These are phyloP conservation scores for Thermophis baileyi DNA, from an alignment of 2,113 vertebrate species.

Conservation along the genomic window DNA sequence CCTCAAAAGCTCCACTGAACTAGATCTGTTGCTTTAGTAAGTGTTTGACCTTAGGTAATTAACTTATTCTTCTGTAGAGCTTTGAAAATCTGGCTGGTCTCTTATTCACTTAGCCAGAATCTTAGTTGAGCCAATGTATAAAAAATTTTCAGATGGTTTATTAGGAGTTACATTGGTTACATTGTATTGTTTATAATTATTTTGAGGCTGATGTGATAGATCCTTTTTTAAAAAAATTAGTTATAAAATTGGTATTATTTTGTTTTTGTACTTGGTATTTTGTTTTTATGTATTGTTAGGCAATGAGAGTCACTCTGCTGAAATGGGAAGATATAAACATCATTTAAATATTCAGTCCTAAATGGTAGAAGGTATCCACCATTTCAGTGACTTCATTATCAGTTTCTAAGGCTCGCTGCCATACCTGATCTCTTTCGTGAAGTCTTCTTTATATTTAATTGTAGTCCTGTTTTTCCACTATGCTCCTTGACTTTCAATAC, in stretches of 20 bases:
- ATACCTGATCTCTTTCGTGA: neutral
- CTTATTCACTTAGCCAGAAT: neutral
- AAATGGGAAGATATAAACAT: neutral
- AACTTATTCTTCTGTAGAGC: neutral
- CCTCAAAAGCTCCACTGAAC: neutral
- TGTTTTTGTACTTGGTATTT: neutral
- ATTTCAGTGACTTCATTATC: neutral
- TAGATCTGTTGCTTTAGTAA: neutral
- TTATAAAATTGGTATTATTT: neutral
- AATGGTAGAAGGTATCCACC: neutral
- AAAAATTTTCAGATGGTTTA: neutral
- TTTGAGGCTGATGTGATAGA: neutral
- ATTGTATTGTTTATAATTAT: neutral
- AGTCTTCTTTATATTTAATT: neutral
- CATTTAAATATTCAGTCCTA: neutral
- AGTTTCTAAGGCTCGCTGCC: neutral
- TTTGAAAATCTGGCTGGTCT: neutral
- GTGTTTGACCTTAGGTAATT: neutral
- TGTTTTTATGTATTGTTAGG: neutral
- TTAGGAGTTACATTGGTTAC: neutral
- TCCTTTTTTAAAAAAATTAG: neutral
- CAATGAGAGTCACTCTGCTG: neutral
- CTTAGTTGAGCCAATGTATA: neutral
- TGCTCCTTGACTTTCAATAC: neutral
- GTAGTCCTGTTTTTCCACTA: neutral